A percentile compares a stretch with the other conserved stretches of the same genome.
phyloP scores from a whole-genome alignment of 2,113 vertebrate genomes.

The Myrmecophaga tridactyla region DNA sequence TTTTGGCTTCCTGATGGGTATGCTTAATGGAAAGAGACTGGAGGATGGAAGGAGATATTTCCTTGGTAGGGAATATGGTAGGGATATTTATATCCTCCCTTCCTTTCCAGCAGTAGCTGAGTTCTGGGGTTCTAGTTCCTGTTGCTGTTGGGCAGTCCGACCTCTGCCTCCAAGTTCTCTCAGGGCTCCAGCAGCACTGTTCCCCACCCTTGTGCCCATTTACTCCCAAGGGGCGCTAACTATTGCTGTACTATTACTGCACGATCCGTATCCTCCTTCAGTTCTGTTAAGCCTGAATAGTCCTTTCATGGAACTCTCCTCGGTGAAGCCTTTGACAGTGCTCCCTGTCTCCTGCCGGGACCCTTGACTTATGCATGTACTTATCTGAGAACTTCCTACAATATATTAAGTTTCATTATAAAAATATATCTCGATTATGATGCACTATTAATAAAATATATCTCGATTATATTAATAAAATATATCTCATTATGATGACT shows the following conservation, averaged over 20 bases:
- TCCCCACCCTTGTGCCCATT: not conserved
- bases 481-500: not conserved
- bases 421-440: not conserved
- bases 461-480: not conserved
- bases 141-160: not conserved
- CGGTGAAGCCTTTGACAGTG: not conserved
- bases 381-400: not conserved
- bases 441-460: not conserved
- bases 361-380: not conserved
- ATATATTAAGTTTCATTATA: not conserved
- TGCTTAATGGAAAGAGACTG: not conserved
- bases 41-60: not conserved
- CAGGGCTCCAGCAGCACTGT: not conserved
- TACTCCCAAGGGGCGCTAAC: no score
- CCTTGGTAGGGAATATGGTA: no score
- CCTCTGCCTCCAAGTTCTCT: not conserved
- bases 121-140: not conserved
- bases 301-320: not conserved
- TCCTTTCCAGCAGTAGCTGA: not conserved
- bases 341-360: not conserved
- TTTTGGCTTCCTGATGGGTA: not conserved
- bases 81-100: not conserved
- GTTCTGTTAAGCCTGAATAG: not conserved
- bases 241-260: not conserved
- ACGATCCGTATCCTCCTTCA: not conserved